These are phyloP conservation scores for Hypercompe scribonia DNA, from an alignment of 2,888 invertebrate genomes.

Conservation along the genomic window DNA sequence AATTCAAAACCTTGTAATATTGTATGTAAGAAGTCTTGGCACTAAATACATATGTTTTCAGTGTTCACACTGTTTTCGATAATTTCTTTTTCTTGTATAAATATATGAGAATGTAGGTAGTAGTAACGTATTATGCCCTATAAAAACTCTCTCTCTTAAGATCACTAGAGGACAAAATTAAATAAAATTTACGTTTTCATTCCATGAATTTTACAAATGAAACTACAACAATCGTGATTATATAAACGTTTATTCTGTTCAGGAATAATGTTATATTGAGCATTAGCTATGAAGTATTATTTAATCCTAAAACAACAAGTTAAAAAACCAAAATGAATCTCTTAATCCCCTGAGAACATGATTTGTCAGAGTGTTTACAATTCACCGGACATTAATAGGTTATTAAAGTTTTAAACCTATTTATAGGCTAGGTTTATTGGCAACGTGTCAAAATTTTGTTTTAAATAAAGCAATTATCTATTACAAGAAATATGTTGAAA, in stretches of 20 bases:
- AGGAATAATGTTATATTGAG: constrained; percentile 1
- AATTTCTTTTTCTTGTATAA: too few relatives aligned
- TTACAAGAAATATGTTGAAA: constrained; percentile 31
- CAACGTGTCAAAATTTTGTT: constrained; percentile 55
- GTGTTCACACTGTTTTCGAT: background rate
- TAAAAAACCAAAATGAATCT: constrained; percentile 39
- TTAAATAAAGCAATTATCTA: constrained; percentile 59
- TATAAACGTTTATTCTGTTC: constrained; percentile 5
- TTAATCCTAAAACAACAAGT: constrained; percentile 35
- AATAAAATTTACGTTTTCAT: background rate
- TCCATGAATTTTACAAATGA: background rate
- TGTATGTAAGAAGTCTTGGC: background rate
- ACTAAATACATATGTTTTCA: background rate
- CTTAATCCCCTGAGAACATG: constrained; percentile 45
- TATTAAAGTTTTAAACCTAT: constrained; percentile 41
- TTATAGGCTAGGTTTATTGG: constrained; percentile 42
- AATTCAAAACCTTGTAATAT: background rate
- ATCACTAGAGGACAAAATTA: background rate
- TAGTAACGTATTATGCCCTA: too few relatives aligned
- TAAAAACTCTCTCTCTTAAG: background rate
- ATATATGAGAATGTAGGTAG: too few relatives aligned
- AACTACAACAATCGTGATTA: background rate
- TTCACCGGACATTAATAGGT: constrained; percentile 45
- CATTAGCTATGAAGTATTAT: constrained; percentile 7
- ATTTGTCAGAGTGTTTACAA: constrained; percentile 45